A percentile compares a stretch with the other conserved stretches of the same genome.
Evolutionary conservation across 2,888 invertebrate species (phyloP).

Genomic region (Polydrusus cervinus): DNA sequence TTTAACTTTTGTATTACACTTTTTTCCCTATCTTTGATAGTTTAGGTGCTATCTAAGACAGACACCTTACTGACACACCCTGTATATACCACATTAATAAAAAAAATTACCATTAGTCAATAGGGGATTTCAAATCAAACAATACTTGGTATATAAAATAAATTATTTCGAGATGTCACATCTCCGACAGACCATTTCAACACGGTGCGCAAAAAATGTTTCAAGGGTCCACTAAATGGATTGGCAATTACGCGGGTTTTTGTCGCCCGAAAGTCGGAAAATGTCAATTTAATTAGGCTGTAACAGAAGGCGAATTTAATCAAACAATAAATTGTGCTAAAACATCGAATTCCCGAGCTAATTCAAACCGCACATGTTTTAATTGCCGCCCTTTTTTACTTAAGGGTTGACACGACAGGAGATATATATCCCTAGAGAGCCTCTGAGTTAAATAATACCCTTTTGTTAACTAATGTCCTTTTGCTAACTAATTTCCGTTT

Average conservation of each 20-base stretch:
- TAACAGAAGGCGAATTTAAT: conserved; percentile 61
- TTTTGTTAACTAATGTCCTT: conserved; percentile 33
- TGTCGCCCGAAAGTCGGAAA: conserved; percentile 57
- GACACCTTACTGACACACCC: no score
- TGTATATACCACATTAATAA: no score
- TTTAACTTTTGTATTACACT: no score
- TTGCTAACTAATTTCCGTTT: conserved; percentile 30
- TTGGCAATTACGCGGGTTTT: conserved; percentile 58
- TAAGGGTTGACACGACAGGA: conserved; percentile 47
- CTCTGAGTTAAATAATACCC: conserved; percentile 31
- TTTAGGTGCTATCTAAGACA: no score
- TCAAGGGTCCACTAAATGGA: conserved; percentile 55
- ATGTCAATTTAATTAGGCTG: conserved; percentile 60
- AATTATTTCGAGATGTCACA: conserved; percentile 45
- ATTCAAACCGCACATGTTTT: conserved; percentile 54
- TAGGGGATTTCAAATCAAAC: conserved; percentile 11
- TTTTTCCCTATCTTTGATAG: no score
- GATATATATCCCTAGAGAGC: conserved; percentile 38
- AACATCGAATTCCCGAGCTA: conserved; percentile 51
- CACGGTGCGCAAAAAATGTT: conserved; percentile 47
- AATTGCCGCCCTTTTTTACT: conserved; percentile 49
- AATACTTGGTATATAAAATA: conserved; percentile 41
- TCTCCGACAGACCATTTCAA: conserved; percentile 34
- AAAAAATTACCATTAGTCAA: conserved; percentile 7
- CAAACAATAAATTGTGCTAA: conserved; percentile 58